These are phyloP conservation scores for Heliornis fulica DNA, from an alignment of 2,113 vertebrate species.

Conservation along the genomic window DNA sequence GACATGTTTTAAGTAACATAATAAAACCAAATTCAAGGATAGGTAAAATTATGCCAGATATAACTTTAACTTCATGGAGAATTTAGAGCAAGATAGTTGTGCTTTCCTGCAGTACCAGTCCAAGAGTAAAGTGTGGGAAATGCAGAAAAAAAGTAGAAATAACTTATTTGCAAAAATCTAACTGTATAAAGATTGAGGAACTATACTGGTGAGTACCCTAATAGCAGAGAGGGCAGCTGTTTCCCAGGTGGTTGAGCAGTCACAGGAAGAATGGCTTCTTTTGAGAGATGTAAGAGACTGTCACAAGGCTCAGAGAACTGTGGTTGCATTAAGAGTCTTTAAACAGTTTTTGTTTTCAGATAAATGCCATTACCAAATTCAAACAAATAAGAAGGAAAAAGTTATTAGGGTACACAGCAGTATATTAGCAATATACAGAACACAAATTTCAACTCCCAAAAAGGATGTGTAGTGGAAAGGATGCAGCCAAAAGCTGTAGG, in stretches of 20 bases:
- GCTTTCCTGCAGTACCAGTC: neutral
- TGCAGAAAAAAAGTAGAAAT: neutral
- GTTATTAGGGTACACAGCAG: too few species aligned
- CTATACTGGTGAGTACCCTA: neutral
- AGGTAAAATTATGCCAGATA: neutral
- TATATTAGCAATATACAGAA: neutral
- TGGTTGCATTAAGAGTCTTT: neutral
- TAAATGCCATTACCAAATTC: neutral
- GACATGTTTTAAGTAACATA: neutral
- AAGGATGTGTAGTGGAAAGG: neutral
- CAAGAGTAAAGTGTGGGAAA: neutral
- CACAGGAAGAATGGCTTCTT: neutral
- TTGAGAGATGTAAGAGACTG: neutral
- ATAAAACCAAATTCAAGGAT: neutral
- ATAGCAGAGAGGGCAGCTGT: neutral
- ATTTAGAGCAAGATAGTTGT: neutral
- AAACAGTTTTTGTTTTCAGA: neutral
- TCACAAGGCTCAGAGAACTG: neutral
- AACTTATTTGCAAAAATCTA: neutral
- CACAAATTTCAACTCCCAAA: neutral
- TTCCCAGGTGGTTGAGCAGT: neutral
- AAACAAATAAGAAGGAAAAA: neutral
- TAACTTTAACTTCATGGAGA: neutral
- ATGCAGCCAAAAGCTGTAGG: neutral
- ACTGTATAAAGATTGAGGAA: neutral